phyloP scores from a whole-genome alignment of 2,888 invertebrate species.

The Dasysyrphus albostriatus region DNA sequence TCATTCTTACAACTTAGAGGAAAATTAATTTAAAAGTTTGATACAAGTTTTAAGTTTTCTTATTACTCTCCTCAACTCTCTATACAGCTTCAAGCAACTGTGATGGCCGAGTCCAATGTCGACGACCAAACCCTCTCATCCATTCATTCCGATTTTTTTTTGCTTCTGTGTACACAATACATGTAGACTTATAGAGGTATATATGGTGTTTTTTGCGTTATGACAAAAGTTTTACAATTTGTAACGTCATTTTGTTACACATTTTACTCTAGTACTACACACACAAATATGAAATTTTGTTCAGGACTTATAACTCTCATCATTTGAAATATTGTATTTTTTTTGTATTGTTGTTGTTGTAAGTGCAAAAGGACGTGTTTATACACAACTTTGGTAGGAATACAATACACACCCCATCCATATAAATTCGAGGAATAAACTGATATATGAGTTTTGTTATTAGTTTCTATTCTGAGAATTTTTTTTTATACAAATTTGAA shows the following conservation, averaged over 20 bases:
- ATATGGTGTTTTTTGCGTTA: slow-evolving; percentile 42
- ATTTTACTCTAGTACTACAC: slow-evolving; percentile 42
- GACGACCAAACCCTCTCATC: background rate
- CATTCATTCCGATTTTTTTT: background rate
- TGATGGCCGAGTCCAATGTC: background rate
- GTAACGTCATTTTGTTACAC: slow-evolving; percentile 63
- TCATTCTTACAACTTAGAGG: slow-evolving; percentile 31
- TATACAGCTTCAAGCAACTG: slow-evolving; percentile 9
- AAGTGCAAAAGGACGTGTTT: slow-evolving; percentile 8
- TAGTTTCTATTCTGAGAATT: slow-evolving; percentile 42
- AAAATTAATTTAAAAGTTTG: slow-evolving; percentile 76
- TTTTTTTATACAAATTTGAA: background rate
- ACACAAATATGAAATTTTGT: slow-evolving; percentile 37
- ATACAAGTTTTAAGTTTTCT: slow-evolving; percentile 73
- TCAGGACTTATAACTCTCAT: slow-evolving; percentile 45
- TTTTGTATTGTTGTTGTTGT: background rate
- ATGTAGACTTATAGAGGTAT: background rate
- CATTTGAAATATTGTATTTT: slow-evolving; percentile 27
- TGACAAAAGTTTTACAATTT: slow-evolving; percentile 74
- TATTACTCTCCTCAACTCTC: slow-evolving; percentile 34
- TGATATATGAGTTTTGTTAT: slow-evolving; percentile 67
- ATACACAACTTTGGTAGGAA: background rate
- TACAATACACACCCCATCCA: background rate
- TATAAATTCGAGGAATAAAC: background rate
- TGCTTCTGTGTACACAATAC: background rate